Conservation (phyloP, 2,888 invertebrate species). For the Desoria tigrina region DNA sequence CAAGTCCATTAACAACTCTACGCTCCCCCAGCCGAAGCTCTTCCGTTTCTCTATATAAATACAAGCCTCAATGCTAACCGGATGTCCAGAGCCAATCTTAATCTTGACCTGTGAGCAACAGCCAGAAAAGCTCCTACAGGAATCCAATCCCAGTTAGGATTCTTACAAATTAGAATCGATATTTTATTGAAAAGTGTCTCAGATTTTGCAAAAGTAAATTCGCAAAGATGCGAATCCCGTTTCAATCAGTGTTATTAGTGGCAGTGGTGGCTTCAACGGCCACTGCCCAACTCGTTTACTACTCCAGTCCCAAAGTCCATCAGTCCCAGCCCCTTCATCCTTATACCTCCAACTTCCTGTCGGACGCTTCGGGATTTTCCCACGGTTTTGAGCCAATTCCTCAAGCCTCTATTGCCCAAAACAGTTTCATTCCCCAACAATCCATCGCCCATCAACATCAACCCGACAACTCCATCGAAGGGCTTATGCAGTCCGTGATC, state of each 20-base stretch:
- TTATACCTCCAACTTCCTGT: not conserved
- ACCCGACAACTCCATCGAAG: not conserved
- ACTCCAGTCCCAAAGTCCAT: not conserved
- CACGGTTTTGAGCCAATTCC: conserved; percentile 14
- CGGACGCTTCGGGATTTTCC: too few relatives aligned
- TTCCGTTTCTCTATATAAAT: conserved; percentile 44
- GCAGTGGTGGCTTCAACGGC: not conserved
- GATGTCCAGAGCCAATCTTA: conserved; percentile 47
- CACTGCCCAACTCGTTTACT: conserved; percentile 1
- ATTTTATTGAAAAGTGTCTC: conserved; percentile 11
- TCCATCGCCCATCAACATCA: not conserved
- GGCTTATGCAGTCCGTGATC: conserved; percentile 26
- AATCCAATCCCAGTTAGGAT: conserved; percentile 23
- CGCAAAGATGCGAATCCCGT: not conserved
- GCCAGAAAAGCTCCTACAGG: conserved; percentile 20
- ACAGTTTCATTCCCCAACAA: conserved; percentile 22
- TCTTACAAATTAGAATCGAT: not conserved
- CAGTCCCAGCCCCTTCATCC: not conserved
- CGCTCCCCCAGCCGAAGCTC: conserved; percentile 28
- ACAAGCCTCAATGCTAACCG: conserved; percentile 41
- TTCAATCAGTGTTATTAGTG: not conserved
- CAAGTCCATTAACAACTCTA: conserved; percentile 46
- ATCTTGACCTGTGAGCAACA: conserved; percentile 40
- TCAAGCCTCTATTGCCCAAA: conserved; percentile 32
- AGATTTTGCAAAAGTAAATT: not conserved